Percentiles rank a stretch among this genome's conserved stretches.
Conservation (phyloP, 2,113 vertebrate genomes). For the Balaenoptera acutorostrata region DNA sequence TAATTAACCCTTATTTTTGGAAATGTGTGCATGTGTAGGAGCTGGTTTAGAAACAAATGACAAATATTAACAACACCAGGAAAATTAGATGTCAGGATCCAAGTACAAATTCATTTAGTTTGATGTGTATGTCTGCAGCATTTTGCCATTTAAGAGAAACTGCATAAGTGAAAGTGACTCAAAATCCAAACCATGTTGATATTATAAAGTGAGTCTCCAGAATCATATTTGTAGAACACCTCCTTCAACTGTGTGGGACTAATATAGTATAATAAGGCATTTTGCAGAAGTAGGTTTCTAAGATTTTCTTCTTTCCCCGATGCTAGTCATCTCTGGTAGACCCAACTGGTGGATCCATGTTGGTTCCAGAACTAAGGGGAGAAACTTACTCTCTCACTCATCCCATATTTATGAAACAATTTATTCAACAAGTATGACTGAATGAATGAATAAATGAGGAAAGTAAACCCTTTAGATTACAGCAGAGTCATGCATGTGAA, state of each 20-base stretch:
- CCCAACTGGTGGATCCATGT: not conserved
- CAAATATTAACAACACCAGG: not conserved
- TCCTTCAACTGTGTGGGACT: not conserved
- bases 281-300: not conserved
- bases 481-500: not conserved
- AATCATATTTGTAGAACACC: not conserved
- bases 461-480: not conserved
- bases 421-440: not conserved
- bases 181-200: not conserved
- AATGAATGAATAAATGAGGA: not conserved
- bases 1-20: not conserved
- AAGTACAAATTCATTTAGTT: not conserved
- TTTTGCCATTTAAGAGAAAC: not conserved
- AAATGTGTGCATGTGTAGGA: not conserved
- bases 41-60: not conserved
- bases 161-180: not conserved
- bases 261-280: not conserved
- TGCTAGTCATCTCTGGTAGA: not conserved
- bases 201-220: not conserved
- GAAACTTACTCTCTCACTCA: not conserved
- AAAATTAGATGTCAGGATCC: not conserved
- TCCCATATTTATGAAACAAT: not conserved
- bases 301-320: not conserved
- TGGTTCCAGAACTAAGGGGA: not conserved
- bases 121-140: not conserved